Evolutionary conservation across 2,797 vertebrate genomes (phyloP).

Genomic region (Anableps anableps): DNA sequence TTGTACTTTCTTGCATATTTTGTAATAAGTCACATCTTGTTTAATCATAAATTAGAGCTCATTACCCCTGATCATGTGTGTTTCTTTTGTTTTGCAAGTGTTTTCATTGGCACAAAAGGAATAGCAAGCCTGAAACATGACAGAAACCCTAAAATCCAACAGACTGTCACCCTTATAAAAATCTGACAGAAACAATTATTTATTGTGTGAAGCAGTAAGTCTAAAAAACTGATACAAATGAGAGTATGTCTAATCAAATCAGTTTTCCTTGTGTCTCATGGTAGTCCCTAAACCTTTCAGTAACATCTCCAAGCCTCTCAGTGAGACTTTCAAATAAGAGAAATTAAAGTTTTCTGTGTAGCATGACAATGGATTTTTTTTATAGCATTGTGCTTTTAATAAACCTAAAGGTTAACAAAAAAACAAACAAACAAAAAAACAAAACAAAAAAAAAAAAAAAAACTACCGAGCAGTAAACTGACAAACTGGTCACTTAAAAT

Average conservation of each 20-base stretch:
- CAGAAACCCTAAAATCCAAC: background rate
- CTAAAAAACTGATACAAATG: conserved; percentile 79
- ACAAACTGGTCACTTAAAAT: conserved; percentile 57
- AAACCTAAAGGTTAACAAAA: conserved; percentile 61
- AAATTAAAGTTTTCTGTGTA: conserved; percentile 21
- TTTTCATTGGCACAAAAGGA: background rate
- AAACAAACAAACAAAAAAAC: conserved; percentile 23
- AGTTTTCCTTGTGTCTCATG: conserved; percentile 56
- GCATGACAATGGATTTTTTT: conserved; percentile 36
- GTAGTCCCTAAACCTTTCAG: conserved; percentile 51
- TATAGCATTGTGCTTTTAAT: conserved; percentile 68
- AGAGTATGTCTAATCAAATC: conserved; percentile 65
- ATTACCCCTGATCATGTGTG: background rate
- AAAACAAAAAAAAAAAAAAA: conserved; percentile 33
- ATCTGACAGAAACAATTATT: conserved; percentile 66
- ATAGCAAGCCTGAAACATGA: background rate
- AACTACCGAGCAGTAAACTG: conserved; percentile 41
- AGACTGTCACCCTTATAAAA: conserved; percentile 23
- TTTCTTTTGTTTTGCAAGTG: background rate
- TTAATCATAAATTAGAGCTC: background rate
- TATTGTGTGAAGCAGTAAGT: conserved; percentile 82
- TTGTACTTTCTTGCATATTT: background rate
- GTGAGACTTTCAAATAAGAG: conserved; percentile 34
- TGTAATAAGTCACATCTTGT: background rate
- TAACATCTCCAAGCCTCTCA: conserved; percentile 54